These are phyloP conservation scores for Andrena dorsata DNA, from an alignment of 2,888 invertebrate species.

Conservation along the genomic window DNA sequence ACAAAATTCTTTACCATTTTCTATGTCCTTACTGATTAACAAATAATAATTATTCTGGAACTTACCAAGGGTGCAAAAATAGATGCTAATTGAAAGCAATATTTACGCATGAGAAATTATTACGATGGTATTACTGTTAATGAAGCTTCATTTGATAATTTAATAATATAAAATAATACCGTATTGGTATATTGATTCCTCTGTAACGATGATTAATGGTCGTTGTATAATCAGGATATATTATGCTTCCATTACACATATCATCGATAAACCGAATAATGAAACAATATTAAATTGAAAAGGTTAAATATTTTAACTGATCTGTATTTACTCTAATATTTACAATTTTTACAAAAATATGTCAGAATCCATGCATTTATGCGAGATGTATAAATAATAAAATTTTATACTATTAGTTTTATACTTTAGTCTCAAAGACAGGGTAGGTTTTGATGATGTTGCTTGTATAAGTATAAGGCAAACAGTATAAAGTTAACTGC, in stretches of 20 bases:
- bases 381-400: not conserved
- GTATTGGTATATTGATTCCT: slow-evolving; percentile 20
- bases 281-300: no score
- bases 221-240: slow-evolving; percentile 22
- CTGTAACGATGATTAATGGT: slow-evolving; percentile 7
- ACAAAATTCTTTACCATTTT: not conserved
- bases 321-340: not conserved
- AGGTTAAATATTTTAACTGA: not conserved
- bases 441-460: slow-evolving; percentile 12
- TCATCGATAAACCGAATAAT: not conserved
- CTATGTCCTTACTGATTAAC: not conserved
- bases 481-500: slow-evolving; percentile 27
- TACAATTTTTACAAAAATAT: not conserved
- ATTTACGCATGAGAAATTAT: not conserved
- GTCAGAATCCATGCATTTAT: not conserved
- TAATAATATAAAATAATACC: slow-evolving; percentile 6
- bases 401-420: not conserved
- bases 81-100: not conserved
- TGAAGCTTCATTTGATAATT: slow-evolving; percentile 16
- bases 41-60: not conserved
- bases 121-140: not conserved
- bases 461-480: slow-evolving; percentile 15
- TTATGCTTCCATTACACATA: slow-evolving; percentile 27
- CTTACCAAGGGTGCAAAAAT: not conserved
- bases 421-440: not conserved